These are phyloP conservation scores for Cephalopachus bancanus DNA, from an alignment of 2,797 vertebrate species.

Conservation along the genomic window DNA sequence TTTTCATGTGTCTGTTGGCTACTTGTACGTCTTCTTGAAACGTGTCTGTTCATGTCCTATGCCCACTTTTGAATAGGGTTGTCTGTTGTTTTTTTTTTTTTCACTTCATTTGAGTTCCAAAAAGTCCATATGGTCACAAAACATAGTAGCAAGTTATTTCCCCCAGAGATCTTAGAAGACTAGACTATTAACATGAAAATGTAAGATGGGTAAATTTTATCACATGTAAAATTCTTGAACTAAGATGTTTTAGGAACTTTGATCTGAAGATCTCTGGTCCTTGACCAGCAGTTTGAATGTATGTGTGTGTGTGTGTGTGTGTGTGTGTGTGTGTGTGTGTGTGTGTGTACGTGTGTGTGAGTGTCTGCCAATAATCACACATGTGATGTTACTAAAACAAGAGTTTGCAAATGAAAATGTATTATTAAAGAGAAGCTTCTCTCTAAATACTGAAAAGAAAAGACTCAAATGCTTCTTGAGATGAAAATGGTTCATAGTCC, in stretches of 20 bases:
- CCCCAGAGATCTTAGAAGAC: background rate
- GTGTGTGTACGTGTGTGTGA: background rate
- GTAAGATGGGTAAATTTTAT: background rate
- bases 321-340: rapidly evolving
- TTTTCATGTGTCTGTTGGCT: too few relatives aligned
- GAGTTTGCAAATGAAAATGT: background rate
- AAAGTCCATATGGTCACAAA: background rate
- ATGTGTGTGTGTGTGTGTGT: background rate
- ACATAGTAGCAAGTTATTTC: background rate
- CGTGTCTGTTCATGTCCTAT: too few relatives aligned
- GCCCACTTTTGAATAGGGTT: too few relatives aligned
- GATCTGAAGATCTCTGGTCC: background rate
- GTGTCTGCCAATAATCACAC: background rate
- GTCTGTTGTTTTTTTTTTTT: too few relatives aligned
- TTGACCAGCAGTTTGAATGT: background rate
- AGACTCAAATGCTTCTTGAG: background rate
- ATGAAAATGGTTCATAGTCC: background rate
- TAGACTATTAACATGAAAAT: background rate
- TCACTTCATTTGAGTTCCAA: background rate
- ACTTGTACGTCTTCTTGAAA: too few relatives aligned
- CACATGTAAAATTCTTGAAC: background rate
- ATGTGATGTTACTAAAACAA: background rate
- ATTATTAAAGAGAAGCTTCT: background rate
- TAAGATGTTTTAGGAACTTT: background rate
- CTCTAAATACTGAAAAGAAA: background rate